Evolutionary conservation across 1,140 invertebrate species (phyloP).

Genomic region (Macrostomum lignano): DNA sequence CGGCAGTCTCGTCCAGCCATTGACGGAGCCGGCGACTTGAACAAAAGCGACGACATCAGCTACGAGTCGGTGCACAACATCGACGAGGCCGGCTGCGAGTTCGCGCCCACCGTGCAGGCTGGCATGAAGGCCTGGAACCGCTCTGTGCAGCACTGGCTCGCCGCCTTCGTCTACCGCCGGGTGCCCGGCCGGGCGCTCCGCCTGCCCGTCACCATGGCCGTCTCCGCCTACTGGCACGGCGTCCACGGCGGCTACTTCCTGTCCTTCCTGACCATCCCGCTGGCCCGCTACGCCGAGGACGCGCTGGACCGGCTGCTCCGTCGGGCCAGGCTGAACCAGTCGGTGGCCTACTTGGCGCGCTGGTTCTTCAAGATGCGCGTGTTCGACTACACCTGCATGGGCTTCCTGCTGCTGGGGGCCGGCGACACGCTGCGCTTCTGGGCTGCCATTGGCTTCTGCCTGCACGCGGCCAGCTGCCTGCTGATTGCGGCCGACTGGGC

Average conservation of each 20-base stretch:
- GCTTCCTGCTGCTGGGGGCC: slow-evolving; percentile 48
- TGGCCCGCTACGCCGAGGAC: slow-evolving; percentile 56
- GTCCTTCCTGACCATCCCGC: slow-evolving; percentile 53
- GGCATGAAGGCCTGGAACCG: slow-evolving; percentile 76
- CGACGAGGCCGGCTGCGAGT: slow-evolving; percentile 45
- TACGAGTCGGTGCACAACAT: slow-evolving; percentile 50
- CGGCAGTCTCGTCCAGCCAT: not conserved
- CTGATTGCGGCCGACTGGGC: too few species aligned
- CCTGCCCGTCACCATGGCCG: slow-evolving; percentile 42
- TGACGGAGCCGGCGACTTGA: slow-evolving; percentile 5
- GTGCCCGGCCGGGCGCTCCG: slow-evolving; percentile 3
- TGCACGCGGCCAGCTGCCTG: slow-evolving; percentile 31
- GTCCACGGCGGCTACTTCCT: slow-evolving; percentile 67
- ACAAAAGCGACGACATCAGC: slow-evolving; percentile 36
- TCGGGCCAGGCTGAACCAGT: not conserved
- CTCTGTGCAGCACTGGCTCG: slow-evolving; percentile 77
- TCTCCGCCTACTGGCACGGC: slow-evolving; percentile 75
- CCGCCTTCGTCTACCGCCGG: slow-evolving; percentile 49
- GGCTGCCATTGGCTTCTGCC: slow-evolving; percentile 44
- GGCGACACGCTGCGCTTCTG: slow-evolving; percentile 47
- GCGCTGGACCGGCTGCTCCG: slow-evolving; percentile 22
- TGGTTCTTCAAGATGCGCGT: slow-evolving; percentile 53
- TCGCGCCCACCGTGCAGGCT: slow-evolving; percentile 41
- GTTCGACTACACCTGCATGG: slow-evolving; percentile 59
- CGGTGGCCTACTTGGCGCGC: slow-evolving; percentile 23